A percentile compares a stretch with the other conserved stretches of the same genome.
These are phyloP conservation scores for Borostomias antarcticus DNA, from an alignment of 2,797 vertebrate genomes.

Conservation along the genomic window DNA sequence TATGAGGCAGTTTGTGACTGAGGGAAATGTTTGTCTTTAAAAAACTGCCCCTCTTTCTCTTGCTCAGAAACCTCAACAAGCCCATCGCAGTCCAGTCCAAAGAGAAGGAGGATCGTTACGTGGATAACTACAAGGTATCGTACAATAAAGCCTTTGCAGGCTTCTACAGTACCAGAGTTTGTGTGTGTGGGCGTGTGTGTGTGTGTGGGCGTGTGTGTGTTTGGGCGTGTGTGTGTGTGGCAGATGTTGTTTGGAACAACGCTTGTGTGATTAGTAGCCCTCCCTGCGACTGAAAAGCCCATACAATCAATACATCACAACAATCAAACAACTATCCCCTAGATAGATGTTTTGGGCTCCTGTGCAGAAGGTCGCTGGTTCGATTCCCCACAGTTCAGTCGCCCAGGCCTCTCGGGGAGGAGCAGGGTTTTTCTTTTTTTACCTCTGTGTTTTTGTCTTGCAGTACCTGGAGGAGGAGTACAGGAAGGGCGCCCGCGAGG, in stretches of 20 bases:
- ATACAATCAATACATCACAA: too few relatives aligned
- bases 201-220: neutral
- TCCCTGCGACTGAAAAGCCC: too few relatives aligned
- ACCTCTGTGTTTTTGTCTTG: constrained; percentile 16
- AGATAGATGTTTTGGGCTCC: too few relatives aligned
- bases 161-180: neutral
- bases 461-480: constrained; percentile 98
- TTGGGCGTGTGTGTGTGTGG: too few relatives aligned
- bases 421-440: neutral
- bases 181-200: neutral
- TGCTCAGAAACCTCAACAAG: constrained; percentile 91
- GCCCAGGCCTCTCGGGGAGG: constrained; percentile 2
- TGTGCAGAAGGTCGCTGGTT: too few relatives aligned
- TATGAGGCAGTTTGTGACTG: too few relatives aligned
- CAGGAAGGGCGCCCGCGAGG: constrained; percentile 91
- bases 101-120: constrained; percentile 97
- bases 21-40: too few relatives aligned
- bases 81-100: constrained; percentile 98
- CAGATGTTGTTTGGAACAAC: too few relatives aligned
- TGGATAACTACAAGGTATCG: constrained; percentile 97
- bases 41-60: constrained; percentile 26
- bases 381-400: too few relatives aligned
- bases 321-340: too few relatives aligned
- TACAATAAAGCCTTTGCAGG: too few relatives aligned
- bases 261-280: too few relatives aligned